Evolutionary conservation across 2,797 vertebrate genomes (phyloP).

Genomic region (Tokudaia muenninki): DNA sequence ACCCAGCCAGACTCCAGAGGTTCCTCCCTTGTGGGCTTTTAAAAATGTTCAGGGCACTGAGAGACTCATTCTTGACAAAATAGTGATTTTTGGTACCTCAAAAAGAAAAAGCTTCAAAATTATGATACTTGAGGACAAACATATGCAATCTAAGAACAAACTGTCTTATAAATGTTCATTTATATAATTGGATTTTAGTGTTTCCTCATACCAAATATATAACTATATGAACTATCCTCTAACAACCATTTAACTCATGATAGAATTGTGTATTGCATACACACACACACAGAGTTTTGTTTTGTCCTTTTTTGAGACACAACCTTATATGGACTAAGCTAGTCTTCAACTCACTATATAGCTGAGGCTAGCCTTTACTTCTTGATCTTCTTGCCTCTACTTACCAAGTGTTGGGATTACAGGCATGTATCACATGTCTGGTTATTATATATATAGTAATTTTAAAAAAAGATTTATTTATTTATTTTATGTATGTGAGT

Average conservation of each 20-base stretch:
- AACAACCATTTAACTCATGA: neutral
- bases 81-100: neutral
- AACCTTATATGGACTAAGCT: neutral
- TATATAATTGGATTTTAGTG: neutral
- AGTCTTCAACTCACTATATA: neutral
- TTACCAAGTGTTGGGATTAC: no score
- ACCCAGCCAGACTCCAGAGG: neutral
- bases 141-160: neutral
- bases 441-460: no score
- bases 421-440: no score
- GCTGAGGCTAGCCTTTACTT: neutral
- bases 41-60: neutral
- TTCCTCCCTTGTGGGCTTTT: neutral
- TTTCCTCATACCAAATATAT: neutral
- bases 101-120: neutral
- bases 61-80: slow-evolving; percentile 1
- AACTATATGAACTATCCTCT: neutral
- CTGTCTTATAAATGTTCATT: neutral
- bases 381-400: no score
- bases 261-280: neutral
- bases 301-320: neutral
- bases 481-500: no score
- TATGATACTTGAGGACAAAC: neutral
- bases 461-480: no score
- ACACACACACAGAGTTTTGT: neutral